Base-by-base conservation (phyloP, 2,113 vertebrate species). In the Passer montanus region DNA sequence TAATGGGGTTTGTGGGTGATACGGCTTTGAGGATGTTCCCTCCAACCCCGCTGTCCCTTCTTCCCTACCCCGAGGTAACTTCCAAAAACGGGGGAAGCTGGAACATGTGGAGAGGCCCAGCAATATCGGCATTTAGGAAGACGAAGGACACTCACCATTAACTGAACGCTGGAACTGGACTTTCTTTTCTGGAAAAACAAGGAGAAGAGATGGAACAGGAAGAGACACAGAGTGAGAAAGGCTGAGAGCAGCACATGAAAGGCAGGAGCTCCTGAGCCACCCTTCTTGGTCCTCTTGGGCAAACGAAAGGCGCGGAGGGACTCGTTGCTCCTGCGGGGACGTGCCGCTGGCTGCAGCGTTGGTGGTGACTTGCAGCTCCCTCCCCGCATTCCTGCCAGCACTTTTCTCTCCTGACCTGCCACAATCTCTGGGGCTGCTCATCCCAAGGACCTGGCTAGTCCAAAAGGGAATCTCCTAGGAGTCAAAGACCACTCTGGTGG, bases 171-270 rank as follows among this genome's bases (percentile, higher is more conserved):
- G 98, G 98, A 98, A 98, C 98, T 99, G 98, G 98, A 99, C 98
- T 99, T 99, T 98, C 98, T 99, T 98, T 99, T 99, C 98, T 99
- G 98, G 98, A 99, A 99, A 98, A 98, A 98, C 98, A 98, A 98
- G 98, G 98, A 99, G 98, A 98, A 98, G 98, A 98, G 98, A 98
- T 98, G 98, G 98, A 98, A 98, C 98, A 98, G 98, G 98, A 98
- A 98, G 97, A 98, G 98, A 98, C 98, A 98, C 96, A 96, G 98
- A 97, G 85, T 98, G 97, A 98, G 97, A 98, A 98, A 98, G 92
- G 98, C 97, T 98, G 97, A 97, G 97, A 97, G 97, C 91, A 87
- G 97, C 97, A 97, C 33, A 30, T 75, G 95, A 97, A 93, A 97
- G 92, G 95, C 75, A 95, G 88, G 75, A 96, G 97, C 96, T 96